Evolutionary conservation across 2,888 invertebrate species (phyloP).

Genomic region (Lysandra coridon): DNA sequence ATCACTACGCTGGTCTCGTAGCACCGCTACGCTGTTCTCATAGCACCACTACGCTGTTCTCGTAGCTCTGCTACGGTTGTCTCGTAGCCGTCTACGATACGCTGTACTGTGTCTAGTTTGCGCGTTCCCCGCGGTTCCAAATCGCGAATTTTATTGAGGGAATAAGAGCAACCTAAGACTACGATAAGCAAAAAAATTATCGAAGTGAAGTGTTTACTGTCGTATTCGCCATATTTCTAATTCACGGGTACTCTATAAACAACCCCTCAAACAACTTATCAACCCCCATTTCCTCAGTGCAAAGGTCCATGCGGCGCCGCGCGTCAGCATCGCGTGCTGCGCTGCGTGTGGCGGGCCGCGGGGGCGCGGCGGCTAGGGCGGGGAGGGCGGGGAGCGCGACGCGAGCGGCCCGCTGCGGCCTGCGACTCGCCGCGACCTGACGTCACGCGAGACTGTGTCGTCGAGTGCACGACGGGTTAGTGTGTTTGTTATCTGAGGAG

Average conservation of each 20-base stretch:
- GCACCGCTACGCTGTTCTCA: neutral
- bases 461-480: slow-evolving; percentile 46
- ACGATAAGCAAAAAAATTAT: too few species aligned
- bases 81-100: neutral
- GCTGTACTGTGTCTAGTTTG: neutral
- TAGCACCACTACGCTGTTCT: too few species aligned
- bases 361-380: slow-evolving; percentile 84
- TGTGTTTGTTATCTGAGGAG: neutral
- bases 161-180: too few species aligned
- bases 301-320: slow-evolving; percentile 91
- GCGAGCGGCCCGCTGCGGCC: slow-evolving; percentile 90
- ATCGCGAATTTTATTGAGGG: too few species aligned
- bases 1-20: neutral
- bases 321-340: slow-evolving; percentile 92
- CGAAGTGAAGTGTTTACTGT: too few species aligned
- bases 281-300: slow-evolving; percentile 81
- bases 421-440: slow-evolving; percentile 89
- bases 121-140: neutral
- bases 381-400: slow-evolving; percentile 82
- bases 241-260: too few species aligned
- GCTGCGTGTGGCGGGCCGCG: slow-evolving; percentile 95
- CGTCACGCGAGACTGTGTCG: slow-evolving; percentile 89
- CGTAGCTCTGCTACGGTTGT: neutral
- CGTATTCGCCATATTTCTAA: too few species aligned
- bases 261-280: too few species aligned